These are phyloP conservation scores for Pampus argenteus DNA, from an alignment of 2,797 vertebrate genomes.

Conservation along the genomic window DNA sequence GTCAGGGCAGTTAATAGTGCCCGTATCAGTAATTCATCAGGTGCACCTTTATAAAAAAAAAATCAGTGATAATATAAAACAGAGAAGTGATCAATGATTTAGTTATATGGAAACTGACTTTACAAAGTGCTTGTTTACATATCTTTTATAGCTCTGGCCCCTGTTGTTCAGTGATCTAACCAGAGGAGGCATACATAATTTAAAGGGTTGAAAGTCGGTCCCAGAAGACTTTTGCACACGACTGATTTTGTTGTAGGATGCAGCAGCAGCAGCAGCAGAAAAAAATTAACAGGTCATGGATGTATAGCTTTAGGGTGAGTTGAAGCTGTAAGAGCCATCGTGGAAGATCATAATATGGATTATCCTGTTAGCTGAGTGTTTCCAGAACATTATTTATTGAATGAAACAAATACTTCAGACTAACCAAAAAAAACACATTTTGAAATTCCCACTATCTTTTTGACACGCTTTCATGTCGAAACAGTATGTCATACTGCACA, in stretches of 20 bases:
- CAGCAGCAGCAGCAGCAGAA: background rate
- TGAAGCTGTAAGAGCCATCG: too few relatives aligned
- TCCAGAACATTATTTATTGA: too few relatives aligned
- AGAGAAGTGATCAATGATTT: background rate
- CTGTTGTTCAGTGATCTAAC: too few relatives aligned
- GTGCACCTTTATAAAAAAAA: too few relatives aligned
- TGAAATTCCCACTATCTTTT: slow-evolving; percentile 3
- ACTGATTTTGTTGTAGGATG: background rate
- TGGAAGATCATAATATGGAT: too few relatives aligned
- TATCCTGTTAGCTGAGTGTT: too few relatives aligned
- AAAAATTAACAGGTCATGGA: slow-evolving; percentile 1
- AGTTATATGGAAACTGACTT: background rate
- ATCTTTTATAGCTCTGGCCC: too few relatives aligned
- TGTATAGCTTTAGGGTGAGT: background rate
- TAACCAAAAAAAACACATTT: background rate
- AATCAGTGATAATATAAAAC: too few relatives aligned
- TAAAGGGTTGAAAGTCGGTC: background rate
- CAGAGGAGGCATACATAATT: background rate
- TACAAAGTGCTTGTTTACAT: too few relatives aligned
- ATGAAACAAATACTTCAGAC: background rate
- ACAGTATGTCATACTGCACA: background rate
- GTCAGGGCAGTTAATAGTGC: background rate
- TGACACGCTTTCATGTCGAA: background rate
- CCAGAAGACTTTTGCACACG: background rate
- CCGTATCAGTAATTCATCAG: background rate